phyloP scores from a whole-genome alignment of 2,888 invertebrate species.

The Caenorhabditis becei region DNA sequence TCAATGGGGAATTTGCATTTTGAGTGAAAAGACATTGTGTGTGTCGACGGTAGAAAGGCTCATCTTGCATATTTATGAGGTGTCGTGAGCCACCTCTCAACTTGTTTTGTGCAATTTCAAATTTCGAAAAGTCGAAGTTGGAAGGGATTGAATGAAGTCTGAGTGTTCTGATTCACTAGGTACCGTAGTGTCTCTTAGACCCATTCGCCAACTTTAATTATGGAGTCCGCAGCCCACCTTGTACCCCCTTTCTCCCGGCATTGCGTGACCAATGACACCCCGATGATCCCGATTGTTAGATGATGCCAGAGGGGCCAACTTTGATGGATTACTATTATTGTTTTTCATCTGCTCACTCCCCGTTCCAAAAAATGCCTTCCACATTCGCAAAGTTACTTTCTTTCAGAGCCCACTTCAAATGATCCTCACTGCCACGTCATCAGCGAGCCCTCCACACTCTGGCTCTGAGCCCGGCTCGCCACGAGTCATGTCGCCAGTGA shows the following conservation, averaged over 20 bases:
- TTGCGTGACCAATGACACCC: slow-evolving; percentile 55
- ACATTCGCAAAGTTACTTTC: background rate
- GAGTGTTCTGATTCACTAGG: background rate
- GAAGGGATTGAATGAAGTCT: background rate
- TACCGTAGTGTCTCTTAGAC: background rate
- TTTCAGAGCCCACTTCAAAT: slow-evolving; percentile 40
- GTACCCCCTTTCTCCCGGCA: slow-evolving; percentile 7
- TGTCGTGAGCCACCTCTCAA: background rate
- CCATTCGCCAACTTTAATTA: slow-evolving; percentile 46
- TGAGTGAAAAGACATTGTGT: slow-evolving; percentile 40
- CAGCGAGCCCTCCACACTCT: slow-evolving; percentile 28
- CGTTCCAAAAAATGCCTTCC: background rate
- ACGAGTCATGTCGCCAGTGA: slow-evolving; percentile 29
- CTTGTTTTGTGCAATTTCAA: background rate
- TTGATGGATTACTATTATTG: slow-evolving; percentile 61
- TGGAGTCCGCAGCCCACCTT: slow-evolving; percentile 27
- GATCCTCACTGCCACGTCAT: slow-evolving; percentile 15
- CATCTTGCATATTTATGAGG: slow-evolving; percentile 57
- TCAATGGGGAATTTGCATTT: slow-evolving; percentile 31
- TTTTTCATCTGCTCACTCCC: slow-evolving; percentile 13
- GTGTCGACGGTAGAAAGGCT: slow-evolving; percentile 7
- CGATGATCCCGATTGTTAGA: slow-evolving; percentile 23
- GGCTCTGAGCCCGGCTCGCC: slow-evolving; percentile 29
- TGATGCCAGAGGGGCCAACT: slow-evolving; percentile 17
- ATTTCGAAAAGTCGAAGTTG: slow-evolving; percentile 1